A percentile compares a stretch with the other conserved stretches of the same genome.
phyloP scores from a whole-genome alignment of 30 jellyfish, hydroid and myxozoan genomes.

The Nemopilema nomurai region DNA sequence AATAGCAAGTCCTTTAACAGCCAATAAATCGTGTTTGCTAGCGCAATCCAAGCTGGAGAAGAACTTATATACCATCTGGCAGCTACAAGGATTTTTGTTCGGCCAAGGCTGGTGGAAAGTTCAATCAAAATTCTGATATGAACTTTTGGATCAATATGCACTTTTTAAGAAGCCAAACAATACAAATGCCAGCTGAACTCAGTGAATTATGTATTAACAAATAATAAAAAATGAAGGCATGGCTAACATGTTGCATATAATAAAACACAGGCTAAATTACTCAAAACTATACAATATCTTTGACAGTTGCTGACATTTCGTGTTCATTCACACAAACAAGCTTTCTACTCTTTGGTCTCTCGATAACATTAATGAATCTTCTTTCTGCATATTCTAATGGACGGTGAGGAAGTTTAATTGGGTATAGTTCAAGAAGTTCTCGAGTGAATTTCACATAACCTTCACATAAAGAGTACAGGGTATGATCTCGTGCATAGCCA shows the following conservation, averaged over 20 bases:
- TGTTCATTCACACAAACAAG: constrained; percentile 71
- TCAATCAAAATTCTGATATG: too few relatives aligned
- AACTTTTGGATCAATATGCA: too few relatives aligned
- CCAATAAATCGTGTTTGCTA: too few relatives aligned
- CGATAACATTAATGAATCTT: constrained; percentile 73
- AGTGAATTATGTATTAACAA: too few relatives aligned
- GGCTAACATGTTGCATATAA: background rate
- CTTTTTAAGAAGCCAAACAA: too few relatives aligned
- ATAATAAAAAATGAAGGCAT: too few relatives aligned
- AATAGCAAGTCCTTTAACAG: too few relatives aligned
- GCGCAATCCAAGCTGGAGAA: too few relatives aligned
- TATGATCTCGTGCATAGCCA: constrained; percentile 87
- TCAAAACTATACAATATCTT: background rate
- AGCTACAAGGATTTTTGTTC: too few relatives aligned
- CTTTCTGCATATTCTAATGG: constrained; percentile 77
- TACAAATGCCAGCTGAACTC: too few relatives aligned
- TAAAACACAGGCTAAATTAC: background rate
- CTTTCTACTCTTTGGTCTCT: constrained; percentile 75
- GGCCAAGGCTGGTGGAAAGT: too few relatives aligned
- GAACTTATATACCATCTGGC: too few relatives aligned
- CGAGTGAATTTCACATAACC: constrained; percentile 78
- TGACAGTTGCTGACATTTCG: constrained; percentile 5
- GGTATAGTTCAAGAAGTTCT: constrained; percentile 70
- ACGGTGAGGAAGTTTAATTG: constrained; percentile 38
- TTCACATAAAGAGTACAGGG: constrained; percentile 83